Conservation (phyloP, 2,113 vertebrate species). For the Melanocharis versteri region DNA sequence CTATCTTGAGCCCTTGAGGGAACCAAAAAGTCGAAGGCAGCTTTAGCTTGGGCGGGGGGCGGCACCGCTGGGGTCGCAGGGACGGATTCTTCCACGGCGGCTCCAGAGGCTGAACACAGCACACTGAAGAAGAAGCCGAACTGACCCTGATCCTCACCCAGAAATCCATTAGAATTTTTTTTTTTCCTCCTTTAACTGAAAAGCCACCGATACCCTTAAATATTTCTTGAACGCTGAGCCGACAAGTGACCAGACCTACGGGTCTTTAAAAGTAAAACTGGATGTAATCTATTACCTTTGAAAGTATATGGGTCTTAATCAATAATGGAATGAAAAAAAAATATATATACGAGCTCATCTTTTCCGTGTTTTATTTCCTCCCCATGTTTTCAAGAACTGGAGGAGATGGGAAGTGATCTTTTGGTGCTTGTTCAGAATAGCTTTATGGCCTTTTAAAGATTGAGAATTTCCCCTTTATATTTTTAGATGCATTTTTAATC, state of each 20-base stretch:
- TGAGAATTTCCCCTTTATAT: background rate
- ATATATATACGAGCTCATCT: fast-evolving
- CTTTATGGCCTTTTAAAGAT: background rate
- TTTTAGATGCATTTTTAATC: conserved; percentile 2
- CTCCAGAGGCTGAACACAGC: background rate
- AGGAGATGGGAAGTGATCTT: background rate
- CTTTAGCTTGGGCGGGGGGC: too few relatives aligned
- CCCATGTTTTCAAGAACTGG: background rate
- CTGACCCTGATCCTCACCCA: background rate
- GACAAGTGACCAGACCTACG: background rate
- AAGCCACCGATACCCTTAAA: background rate
- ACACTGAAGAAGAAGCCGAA: fast-evolving
- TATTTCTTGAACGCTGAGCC: background rate
- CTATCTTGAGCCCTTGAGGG: background rate
- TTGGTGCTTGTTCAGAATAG: background rate
- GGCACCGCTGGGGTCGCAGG: background rate
- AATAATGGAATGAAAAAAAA: background rate
- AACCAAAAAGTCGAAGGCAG: background rate
- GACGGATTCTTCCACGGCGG: background rate
- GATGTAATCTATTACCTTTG: background rate
- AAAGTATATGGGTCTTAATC: background rate
- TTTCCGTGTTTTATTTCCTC: background rate
- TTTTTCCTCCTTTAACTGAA: background rate
- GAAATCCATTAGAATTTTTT: background rate
- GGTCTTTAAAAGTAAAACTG: background rate